Percentiles rank a stretch among this genome's conserved stretches.
Evolutionary conservation across 2,797 vertebrate genomes (phyloP).

Genomic region (Rousettus madagascariensis): DNA sequence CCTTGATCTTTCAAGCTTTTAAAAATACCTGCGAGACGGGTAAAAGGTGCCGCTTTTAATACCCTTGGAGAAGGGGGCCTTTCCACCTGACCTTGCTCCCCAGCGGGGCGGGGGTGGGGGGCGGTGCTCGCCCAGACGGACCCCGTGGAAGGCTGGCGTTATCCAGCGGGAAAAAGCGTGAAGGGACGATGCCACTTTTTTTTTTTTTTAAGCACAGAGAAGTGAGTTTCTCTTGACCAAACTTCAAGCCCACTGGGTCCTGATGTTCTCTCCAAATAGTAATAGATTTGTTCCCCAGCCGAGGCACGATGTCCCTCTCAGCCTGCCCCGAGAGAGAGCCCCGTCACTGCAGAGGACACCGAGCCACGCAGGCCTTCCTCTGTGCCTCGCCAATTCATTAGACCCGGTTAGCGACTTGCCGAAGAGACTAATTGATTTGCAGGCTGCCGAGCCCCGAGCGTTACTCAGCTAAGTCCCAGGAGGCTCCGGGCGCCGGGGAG

Average conservation of each 20-base stretch:
- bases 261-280: slow-evolving; percentile 58
- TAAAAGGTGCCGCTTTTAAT: neutral
- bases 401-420: slow-evolving; percentile 15
- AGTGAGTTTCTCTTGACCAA: slow-evolving; percentile 50
- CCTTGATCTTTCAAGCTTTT: neutral
- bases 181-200: neutral
- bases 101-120: neutral
- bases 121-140: too few species aligned
- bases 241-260: slow-evolving; percentile 43
- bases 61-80: neutral
- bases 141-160: neutral
- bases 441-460: neutral
- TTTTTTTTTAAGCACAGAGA: neutral
- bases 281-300: slow-evolving; percentile 48
- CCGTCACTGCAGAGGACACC: slow-evolving; percentile 19
- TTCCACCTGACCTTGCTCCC: neutral
- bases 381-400: slow-evolving; percentile 44
- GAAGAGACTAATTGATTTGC: slow-evolving; percentile 55
- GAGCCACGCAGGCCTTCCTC: neutral
- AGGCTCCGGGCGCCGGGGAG: neutral
- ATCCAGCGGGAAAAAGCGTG: neutral
- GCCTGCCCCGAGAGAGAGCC: slow-evolving; percentile 13
- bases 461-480: neutral
- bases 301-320: slow-evolving; percentile 20
- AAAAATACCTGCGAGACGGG: neutral